Evolutionary conservation across 2,888 invertebrate species (phyloP).

Genomic region (Nephrocerus scutellatus): DNA sequence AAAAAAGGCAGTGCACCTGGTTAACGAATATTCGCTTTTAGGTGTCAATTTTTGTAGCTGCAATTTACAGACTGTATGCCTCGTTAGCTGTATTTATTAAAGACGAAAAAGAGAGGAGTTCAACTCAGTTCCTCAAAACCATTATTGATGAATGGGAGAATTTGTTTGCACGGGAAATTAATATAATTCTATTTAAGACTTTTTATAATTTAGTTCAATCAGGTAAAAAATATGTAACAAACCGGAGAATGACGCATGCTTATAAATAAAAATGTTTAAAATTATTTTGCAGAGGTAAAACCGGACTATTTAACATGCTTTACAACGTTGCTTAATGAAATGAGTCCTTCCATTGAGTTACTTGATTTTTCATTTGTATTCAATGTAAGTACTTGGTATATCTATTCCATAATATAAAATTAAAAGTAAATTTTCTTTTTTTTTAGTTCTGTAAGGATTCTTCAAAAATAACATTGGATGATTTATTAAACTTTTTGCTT

Average conservation of each 20-base stretch:
- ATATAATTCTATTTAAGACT: slow-evolving; percentile 40
- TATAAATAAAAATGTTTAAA: too few relatives aligned
- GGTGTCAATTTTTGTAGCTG: slow-evolving; percentile 50
- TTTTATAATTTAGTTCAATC: slow-evolving; percentile 34
- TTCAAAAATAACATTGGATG: slow-evolving; percentile 31
- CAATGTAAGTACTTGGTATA: too few relatives aligned
- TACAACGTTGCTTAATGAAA: too few relatives aligned
- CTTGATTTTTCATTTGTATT: neutral
- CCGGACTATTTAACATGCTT: too few relatives aligned
- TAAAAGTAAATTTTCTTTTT: slow-evolving; percentile 7
- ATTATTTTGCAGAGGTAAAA: too few relatives aligned
- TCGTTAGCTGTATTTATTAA: slow-evolving; percentile 49
- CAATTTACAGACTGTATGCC: slow-evolving; percentile 52
- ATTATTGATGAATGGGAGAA: slow-evolving; percentile 65
- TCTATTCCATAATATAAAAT: too few relatives aligned
- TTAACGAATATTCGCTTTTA: slow-evolving; percentile 22
- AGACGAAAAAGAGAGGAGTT: slow-evolving; percentile 39
- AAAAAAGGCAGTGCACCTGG: too few relatives aligned
- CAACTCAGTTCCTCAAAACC: slow-evolving; percentile 36
- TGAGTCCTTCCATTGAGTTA: too few relatives aligned
- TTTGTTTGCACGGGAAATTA: slow-evolving; percentile 62
- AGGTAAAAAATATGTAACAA: too few relatives aligned
- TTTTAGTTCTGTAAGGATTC: slow-evolving; percentile 37
- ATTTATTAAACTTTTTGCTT: slow-evolving; percentile 37
- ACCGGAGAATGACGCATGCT: too few relatives aligned